Percentiles rank a stretch among this genome's conserved stretches.
Evolutionary conservation across 2,113 vertebrate genomes (phyloP).

Genomic region (Pachycephala philippinensis): DNA sequence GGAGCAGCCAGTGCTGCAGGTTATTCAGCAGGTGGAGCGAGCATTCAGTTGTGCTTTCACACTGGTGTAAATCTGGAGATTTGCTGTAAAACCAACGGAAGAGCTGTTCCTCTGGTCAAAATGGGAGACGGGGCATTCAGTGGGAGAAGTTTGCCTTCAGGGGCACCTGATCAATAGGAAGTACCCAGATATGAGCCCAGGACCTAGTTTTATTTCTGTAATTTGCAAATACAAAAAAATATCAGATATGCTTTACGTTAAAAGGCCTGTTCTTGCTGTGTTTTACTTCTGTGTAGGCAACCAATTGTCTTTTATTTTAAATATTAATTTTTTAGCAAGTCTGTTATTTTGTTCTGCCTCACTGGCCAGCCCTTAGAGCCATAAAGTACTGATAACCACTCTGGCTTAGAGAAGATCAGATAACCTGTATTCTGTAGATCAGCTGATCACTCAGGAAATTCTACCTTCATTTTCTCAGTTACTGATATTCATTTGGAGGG

Average conservation of each 20-base stretch:
- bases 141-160: background rate
- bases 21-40: background rate
- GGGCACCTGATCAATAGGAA: background rate
- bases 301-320: background rate
- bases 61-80: background rate
- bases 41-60: background rate
- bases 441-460: background rate
- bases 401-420: background rate
- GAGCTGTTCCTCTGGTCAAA: background rate
- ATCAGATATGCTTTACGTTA: background rate
- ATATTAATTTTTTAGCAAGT: background rate
- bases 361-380: background rate
- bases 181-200: background rate
- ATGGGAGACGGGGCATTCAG: background rate
- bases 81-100: background rate
- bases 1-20: background rate
- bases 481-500: background rate
- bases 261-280: rapidly evolving
- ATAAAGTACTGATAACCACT: background rate
- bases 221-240: background rate
- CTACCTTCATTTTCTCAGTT: background rate
- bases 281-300: background rate
- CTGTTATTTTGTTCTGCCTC: background rate
- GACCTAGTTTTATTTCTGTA: background rate
- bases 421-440: background rate